Evolutionary conservation across 2,113 vertebrate species (phyloP), one percentile per base, ranked within the genome.

Genomic region (Pithys albifrons): DNA sequence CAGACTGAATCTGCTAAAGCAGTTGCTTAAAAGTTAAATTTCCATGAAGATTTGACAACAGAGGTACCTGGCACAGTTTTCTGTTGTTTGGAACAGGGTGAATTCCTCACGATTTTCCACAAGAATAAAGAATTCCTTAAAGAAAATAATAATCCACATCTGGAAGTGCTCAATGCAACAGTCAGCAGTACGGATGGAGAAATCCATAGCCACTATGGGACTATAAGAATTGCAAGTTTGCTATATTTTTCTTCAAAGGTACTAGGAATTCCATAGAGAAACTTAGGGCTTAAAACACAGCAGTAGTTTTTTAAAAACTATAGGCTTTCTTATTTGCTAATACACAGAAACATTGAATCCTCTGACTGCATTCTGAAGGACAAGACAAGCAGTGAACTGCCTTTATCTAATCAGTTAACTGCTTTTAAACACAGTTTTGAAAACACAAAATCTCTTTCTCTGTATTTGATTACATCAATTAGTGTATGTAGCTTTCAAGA

Each of bases 401-500:
- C 89, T 95, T 94, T 93, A 95, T 91, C 83, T 83, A 84, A 95
- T 93, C 75, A 94, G 79, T 85, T 86, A 88, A 83, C 89, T 74
- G 88, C 66, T 77, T 90, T 94, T 92, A 90, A 96, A 90, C 39
- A 92, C n/a, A 88, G 69, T n/a, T 72, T 96, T 88, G 75, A 74
- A 91, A 94, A 90, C 75, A 95, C 62, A 69, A 83, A 94, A 83
- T 90, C 82, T 83, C 79, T 88, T 93, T 88, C 74, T 94, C 76
- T 77, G 73, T 66, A 90, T 95, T 91, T 96, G 74, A 94, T 85
- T 91, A 94, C 39, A 94, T 74, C 88, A 95, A 85, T 94, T 94
- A 95, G 71, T 80, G 65, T 74, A 94, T 95, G 81, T 84, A 91
- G 88, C 48, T 91, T 95, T 93, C 93, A 88, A 92, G 95, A 96